These are phyloP conservation scores for Mya arenaria DNA, from an alignment of 1,140 invertebrate genomes.

Conservation along the genomic window DNA sequence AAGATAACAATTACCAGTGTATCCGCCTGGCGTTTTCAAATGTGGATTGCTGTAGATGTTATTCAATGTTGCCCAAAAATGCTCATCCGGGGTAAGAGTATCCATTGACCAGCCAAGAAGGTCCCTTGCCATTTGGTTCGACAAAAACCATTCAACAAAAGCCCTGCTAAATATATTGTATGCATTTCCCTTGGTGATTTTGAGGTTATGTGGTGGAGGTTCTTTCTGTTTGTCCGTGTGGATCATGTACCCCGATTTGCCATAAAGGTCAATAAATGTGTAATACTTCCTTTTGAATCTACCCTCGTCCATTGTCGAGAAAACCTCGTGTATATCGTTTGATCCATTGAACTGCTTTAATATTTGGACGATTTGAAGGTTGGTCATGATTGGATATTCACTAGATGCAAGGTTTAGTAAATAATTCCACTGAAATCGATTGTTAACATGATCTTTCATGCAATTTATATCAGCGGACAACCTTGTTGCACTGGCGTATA, in stretches of 20 bases:
- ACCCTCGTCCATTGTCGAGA: not conserved
- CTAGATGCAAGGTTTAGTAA: constrained; percentile 67
- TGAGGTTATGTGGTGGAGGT: constrained; percentile 64
- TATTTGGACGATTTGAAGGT: constrained; percentile 69
- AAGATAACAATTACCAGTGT: constrained; percentile 56
- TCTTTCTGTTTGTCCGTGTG: constrained; percentile 15
- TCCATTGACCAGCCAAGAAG: constrained; percentile 70
- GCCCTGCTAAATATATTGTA: constrained; percentile 70
- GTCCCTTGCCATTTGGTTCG: constrained; percentile 58
- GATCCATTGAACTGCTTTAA: constrained; percentile 68
- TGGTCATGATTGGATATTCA: constrained; percentile 69
- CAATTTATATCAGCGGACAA: constrained; percentile 71
- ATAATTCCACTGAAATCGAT: constrained; percentile 64
- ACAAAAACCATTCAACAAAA: constrained; percentile 69
- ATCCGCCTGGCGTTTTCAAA: constrained; percentile 69
- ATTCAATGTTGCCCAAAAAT: constrained; percentile 74
- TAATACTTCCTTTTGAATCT: constrained; percentile 30
- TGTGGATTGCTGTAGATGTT: constrained; percentile 64
- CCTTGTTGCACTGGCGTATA: constrained; percentile 63
- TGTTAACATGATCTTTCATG: constrained; percentile 62
- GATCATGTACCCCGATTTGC: constrained; percentile 32
- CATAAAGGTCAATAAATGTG: not conserved
- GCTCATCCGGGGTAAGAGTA: constrained; percentile 73
- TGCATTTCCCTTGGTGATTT: constrained; percentile 71
- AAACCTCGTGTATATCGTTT: constrained; percentile 64